phyloP scores from a whole-genome alignment of 2,888 invertebrate species.

The Coleophora flavipennella region DNA sequence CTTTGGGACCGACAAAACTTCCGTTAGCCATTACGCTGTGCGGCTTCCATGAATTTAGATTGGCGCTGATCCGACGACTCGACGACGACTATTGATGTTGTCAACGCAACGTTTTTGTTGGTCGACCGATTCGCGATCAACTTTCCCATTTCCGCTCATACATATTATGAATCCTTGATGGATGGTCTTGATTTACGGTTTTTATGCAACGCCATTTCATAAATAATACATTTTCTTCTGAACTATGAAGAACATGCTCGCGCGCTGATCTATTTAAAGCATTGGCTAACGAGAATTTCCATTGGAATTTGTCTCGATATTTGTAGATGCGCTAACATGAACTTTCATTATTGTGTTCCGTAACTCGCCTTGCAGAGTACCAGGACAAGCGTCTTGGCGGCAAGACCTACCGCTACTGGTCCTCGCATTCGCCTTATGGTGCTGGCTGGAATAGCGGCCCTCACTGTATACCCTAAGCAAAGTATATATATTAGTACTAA shows the following conservation, averaged over 20 bases:
- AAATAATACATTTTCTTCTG: not conserved
- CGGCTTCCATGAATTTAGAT: slow-evolving; percentile 8
- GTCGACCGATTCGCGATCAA: not conserved
- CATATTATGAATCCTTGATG: not conserved
- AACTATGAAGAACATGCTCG: too few species aligned
- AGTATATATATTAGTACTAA: too few species aligned
- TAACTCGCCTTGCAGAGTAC: too few species aligned
- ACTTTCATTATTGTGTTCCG: too few species aligned
- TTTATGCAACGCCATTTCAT: not conserved
- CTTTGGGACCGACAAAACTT: not conserved
- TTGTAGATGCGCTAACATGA: not conserved
- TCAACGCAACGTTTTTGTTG: not conserved
- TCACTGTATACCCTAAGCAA: too few species aligned
- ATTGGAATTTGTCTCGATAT: too few species aligned
- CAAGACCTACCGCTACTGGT: too few species aligned
- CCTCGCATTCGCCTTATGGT: too few species aligned
- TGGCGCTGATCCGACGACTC: not conserved
- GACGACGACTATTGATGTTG: not conserved
- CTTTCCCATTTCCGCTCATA: not conserved
- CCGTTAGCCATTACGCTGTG: not conserved
- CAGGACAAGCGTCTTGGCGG: too few species aligned
- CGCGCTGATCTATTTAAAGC: not conserved
- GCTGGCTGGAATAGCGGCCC: too few species aligned
- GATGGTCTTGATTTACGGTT: not conserved
- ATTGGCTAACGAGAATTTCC: too few species aligned